phyloP scores from a whole-genome alignment of 1,140 invertebrate genomes.

The Uloborus diversus region DNA sequence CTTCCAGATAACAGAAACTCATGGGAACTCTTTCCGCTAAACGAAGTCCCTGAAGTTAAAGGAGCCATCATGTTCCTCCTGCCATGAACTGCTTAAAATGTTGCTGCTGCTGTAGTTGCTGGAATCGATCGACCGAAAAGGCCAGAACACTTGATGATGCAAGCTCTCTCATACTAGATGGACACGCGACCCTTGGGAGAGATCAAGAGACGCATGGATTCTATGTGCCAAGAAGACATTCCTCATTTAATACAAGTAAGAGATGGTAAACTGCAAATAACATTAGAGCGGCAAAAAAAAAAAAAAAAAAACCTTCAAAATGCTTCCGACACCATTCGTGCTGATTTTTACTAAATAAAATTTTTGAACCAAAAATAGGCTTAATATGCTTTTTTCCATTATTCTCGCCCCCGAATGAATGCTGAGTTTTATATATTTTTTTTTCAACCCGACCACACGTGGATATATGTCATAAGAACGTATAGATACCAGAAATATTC shows the following conservation, averaged over 20 bases:
- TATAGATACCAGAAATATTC: no score
- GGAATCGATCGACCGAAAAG: neutral
- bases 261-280: neutral
- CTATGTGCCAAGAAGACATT: slow-evolving; percentile 29
- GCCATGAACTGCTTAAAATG: slow-evolving; percentile 1
- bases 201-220: neutral
- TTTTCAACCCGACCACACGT: no score
- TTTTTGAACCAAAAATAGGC: neutral
- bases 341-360: neutral
- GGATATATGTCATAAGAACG: no score
- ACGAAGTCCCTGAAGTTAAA: no score
- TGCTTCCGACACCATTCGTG: neutral
- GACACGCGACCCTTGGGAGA: neutral
- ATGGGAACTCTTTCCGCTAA: no score
- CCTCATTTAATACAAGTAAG: slow-evolving; percentile 26
- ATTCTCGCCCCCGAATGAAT: neutral
- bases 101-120: slow-evolving; percentile 13
- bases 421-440: no score
- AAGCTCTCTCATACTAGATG: slow-evolving; percentile 3
- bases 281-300: neutral
- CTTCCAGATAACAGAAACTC: no score
- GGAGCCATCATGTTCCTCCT: neutral
- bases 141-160: slow-evolving; percentile 4
- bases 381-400: neutral
- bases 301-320: neutral